Conservation (phyloP, 2,113 vertebrate genomes). For the Sminthopsis crassicaudata region DNA sequence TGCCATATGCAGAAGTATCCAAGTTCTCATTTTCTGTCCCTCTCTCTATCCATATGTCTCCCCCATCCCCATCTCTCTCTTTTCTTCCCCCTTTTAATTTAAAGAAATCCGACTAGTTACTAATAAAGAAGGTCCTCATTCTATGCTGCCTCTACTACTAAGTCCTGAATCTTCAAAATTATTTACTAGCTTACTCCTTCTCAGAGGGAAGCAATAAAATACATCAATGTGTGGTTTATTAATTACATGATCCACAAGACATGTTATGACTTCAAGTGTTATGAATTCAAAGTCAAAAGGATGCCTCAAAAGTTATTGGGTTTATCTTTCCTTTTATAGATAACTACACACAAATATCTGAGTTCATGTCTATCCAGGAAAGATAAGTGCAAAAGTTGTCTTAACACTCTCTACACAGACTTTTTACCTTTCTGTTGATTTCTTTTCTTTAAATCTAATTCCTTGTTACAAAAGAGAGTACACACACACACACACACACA, state of each 20-base stretch:
- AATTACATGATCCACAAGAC: slow-evolving; percentile 7
- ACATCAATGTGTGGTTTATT: slow-evolving; percentile 44
- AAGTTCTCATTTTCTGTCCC: neutral
- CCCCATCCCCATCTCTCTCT: too few species aligned
- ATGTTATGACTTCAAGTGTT: neutral
- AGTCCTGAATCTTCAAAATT: slow-evolving; percentile 27
- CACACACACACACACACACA: too few species aligned
- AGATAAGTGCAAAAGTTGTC: slow-evolving; percentile 28
- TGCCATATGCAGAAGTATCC: neutral
- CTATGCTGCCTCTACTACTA: slow-evolving; percentile 23
- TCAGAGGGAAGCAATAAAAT: slow-evolving; percentile 17
- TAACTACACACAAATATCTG: slow-evolving; percentile 25
- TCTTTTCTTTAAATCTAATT: neutral
- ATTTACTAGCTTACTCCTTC: slow-evolving; percentile 17
- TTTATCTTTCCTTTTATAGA: slow-evolving; percentile 22
- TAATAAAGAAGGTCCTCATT: slow-evolving; percentile 15
- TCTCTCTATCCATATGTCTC: too few species aligned
- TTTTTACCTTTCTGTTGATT: neutral
- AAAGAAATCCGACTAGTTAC: slow-evolving; percentile 25
- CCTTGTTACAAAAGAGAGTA: neutral
- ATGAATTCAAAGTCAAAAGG: slow-evolving; percentile 50
- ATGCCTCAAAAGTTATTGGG: neutral
- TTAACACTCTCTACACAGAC: neutral
- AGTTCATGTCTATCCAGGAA: slow-evolving; percentile 41
- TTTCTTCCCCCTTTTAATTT: slow-evolving; percentile 15